Evolutionary conservation across 1,140 invertebrate species (phyloP), one percentile per base, ranked within the genome.

Genomic region (Manduca sexta): DNA sequence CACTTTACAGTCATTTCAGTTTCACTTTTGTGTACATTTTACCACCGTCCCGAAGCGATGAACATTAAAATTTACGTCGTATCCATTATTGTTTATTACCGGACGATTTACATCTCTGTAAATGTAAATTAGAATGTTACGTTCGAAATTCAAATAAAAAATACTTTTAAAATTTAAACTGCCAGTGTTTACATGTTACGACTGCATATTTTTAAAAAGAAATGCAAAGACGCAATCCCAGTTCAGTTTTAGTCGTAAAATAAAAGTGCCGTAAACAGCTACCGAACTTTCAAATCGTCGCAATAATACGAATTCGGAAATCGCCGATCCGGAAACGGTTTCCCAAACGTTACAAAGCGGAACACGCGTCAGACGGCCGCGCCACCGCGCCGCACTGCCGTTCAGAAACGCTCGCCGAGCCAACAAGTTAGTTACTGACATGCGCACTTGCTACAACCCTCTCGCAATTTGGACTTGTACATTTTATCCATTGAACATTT

Each of bases 391-490:
- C 80, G 77, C 80, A 84, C 80, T 84, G 77, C 77, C 78, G 75
- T 64, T 65, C 62, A 55, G 46, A 59, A 53, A 65, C 58, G 30
- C 31, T 60, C 63, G 40, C 54, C 58, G 60, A 66, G 75, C 78
- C 80, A 84, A 84, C 80, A 84, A 84, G 80, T 84, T 84, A 76
- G 52, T 70, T 51, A 52, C 65, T 65, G 80, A 70, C 80, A 84
- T 84, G 80, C 80, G 80, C 80, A 72, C 62, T 71, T 58, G 40
- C 59, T 49, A 60, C 60, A 60, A 64, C 55, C 63, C 64, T 66
- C 54, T 56, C 56, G n/a, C 14, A 52, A 45, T 55, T 45, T 49
- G 51, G 49, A 60, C 51, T 52, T 29, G 53, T 41, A 56, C 51
- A 52, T 57, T 44, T 45, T 40, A 56, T 61, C 46, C 58, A 50